These are phyloP conservation scores for Trichomycterus rosablanca DNA, from an alignment of 2,113 vertebrate species.

Conservation along the genomic window DNA sequence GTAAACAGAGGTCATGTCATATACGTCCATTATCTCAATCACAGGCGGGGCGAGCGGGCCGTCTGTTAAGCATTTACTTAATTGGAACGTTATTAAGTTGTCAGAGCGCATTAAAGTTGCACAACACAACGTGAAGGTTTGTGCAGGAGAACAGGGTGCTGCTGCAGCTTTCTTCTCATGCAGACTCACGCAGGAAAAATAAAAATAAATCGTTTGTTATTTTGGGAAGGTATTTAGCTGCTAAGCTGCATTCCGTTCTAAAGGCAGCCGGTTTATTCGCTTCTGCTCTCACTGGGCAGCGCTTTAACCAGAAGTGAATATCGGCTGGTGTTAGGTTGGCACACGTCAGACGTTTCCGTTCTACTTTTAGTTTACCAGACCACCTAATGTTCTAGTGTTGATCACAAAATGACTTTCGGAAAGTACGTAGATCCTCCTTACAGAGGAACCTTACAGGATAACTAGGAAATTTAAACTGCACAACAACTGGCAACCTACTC, in stretches of 20 bases:
- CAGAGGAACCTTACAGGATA: too few relatives aligned
- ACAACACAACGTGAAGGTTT: slow-evolving; percentile 66
- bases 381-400: too few relatives aligned
- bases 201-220: slow-evolving; percentile 8
- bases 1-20: slow-evolving; percentile 68
- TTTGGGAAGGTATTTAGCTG: slow-evolving; percentile 1
- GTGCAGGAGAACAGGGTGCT: not conserved
- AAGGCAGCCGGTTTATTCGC: not conserved
- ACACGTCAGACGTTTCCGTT: too few relatives aligned
- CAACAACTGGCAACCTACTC: too few relatives aligned
- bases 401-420: too few relatives aligned
- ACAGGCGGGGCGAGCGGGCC: slow-evolving; percentile 82
- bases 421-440: too few relatives aligned
- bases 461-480: too few relatives aligned
- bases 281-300: not conserved
- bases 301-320: not conserved
- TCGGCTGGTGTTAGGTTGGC: too few relatives aligned
- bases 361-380: too few relatives aligned
- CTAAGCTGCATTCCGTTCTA: slow-evolving; percentile 6
- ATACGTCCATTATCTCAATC: slow-evolving; percentile 82
- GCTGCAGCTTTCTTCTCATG: slow-evolving; percentile 18
- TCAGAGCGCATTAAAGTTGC: slow-evolving; percentile 91
- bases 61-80: slow-evolving; percentile 98
- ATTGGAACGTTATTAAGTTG: slow-evolving; percentile 98
- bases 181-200: slow-evolving; percentile 13